A percentile compares a stretch with the other conserved stretches of the same genome.
These are phyloP conservation scores for Luehdorfia chinensis DNA, from an alignment of 1,140 invertebrate species.

Conservation along the genomic window DNA sequence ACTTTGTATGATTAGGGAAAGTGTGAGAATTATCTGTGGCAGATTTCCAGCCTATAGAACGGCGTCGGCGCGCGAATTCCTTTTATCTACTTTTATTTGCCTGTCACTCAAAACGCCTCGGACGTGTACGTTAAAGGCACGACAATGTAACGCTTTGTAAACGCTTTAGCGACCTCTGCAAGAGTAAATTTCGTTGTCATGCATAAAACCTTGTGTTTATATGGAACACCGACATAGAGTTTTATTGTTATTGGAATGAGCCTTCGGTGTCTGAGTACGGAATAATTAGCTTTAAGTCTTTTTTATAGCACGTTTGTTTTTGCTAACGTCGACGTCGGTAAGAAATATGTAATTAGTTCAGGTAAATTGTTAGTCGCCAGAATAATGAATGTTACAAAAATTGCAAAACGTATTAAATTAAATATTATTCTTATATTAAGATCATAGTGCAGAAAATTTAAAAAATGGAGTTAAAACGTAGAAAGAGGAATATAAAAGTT, in stretches of 20 bases:
- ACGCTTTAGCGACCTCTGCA: slow-evolving; percentile 52
- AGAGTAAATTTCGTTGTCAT: slow-evolving; percentile 68
- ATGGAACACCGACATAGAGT: slow-evolving; percentile 29
- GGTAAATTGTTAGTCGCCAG: slow-evolving; percentile 8
- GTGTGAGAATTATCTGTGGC: slow-evolving; percentile 54
- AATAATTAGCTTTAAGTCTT: slow-evolving; percentile 36
- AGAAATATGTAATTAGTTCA: slow-evolving; percentile 14
- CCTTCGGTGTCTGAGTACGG: slow-evolving; percentile 18
- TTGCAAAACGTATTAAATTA: no score
- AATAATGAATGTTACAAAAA: not conserved
- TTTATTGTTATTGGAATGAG: slow-evolving; percentile 28
- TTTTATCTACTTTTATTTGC: slow-evolving; percentile 65
- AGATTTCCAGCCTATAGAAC: slow-evolving; percentile 25
- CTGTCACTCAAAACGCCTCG: slow-evolving; percentile 58
- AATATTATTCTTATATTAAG: no score
- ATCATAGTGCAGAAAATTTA: no score
- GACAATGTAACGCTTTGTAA: slow-evolving; percentile 61
- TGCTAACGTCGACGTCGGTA: not conserved
- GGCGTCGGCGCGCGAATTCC: slow-evolving; percentile 30
- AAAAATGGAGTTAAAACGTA: no score
- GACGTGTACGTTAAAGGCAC: slow-evolving; percentile 45
- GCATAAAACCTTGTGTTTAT: slow-evolving; percentile 59
- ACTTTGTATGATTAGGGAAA: slow-evolving; percentile 44
- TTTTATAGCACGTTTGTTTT: slow-evolving; percentile 27
- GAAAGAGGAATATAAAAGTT: no score